A percentile compares a stretch with the other conserved stretches of the same genome.
phyloP scores from a whole-genome alignment of 2,797 vertebrate genomes.

The Lepidocolaptes lacrymiger region DNA sequence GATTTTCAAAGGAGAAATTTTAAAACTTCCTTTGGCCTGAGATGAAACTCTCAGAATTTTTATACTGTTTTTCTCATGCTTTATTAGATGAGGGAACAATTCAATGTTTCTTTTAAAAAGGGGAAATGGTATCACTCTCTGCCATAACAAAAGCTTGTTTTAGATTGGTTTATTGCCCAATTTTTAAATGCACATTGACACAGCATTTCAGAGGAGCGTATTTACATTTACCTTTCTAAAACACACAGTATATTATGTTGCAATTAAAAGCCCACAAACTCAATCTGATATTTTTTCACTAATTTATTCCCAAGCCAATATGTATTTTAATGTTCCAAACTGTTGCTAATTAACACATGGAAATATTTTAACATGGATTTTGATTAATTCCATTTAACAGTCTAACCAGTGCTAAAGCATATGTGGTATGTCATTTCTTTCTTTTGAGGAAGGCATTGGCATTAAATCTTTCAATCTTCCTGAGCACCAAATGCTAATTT shows the following conservation, averaged over 20 bases:
- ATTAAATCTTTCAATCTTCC: slow-evolving; percentile 69
- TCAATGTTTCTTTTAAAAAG: slow-evolving; percentile 49
- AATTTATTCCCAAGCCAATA: slow-evolving; percentile 69
- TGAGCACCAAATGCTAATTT: slow-evolving; percentile 71
- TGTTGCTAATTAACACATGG: slow-evolving; percentile 65
- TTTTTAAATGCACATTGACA: slow-evolving; percentile 21
- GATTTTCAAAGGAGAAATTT: slow-evolving; percentile 60
- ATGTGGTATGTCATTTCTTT: slow-evolving; percentile 48
- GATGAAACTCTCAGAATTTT: slow-evolving; percentile 12
- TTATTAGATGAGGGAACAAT: slow-evolving; percentile 31
- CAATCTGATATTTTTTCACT: slow-evolving; percentile 63
- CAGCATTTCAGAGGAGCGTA: slow-evolving; percentile 20
- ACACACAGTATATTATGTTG: slow-evolving; percentile 53
- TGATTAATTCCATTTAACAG: slow-evolving; percentile 69
- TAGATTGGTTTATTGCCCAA: slow-evolving; percentile 13
- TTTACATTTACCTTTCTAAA: slow-evolving; percentile 66
- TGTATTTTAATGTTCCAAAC: slow-evolving; percentile 68
- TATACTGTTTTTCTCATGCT: neutral
- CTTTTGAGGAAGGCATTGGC: slow-evolving; percentile 57
- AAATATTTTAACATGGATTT: slow-evolving; percentile 71
- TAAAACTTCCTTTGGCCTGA: slow-evolving; percentile 54
- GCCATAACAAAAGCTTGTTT: slow-evolving; percentile 15
- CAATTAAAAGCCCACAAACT: slow-evolving; percentile 67
- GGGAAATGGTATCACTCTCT: slow-evolving; percentile 21
- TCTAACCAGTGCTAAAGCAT: slow-evolving; percentile 57